Conservation (phyloP, 2,113 vertebrate genomes). For the Heterotilapia buettikoferi region DNA sequence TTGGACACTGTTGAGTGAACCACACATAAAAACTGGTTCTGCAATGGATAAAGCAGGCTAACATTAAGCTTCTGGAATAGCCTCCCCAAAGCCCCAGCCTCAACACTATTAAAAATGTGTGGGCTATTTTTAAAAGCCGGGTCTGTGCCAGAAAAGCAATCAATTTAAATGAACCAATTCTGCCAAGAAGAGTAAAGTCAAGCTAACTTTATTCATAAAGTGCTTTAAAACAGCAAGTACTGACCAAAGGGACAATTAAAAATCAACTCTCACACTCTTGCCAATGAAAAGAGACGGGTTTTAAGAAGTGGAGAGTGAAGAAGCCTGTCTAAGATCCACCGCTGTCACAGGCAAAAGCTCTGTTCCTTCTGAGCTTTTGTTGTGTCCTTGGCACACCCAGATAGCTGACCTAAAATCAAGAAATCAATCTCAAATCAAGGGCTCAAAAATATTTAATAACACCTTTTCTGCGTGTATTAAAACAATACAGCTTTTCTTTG, state of each 20-base stretch:
- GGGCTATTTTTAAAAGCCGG: not conserved
- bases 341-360: not conserved
- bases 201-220: not conserved
- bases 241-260: not conserved
- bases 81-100: not conserved
- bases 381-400: not conserved
- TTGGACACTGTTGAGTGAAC: not conserved
- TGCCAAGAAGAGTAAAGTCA: not conserved
- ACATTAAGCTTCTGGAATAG: not conserved
- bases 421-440: not conserved
- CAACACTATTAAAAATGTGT: not conserved
- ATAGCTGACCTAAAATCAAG: not conserved
- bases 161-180: not conserved
- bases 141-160: not conserved
- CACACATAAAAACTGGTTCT: not conserved
- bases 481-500: not conserved
- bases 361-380: not conserved
- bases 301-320: not conserved
- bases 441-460: not conserved
- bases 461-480: not conserved
- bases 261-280: not conserved
- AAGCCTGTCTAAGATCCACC: not conserved
- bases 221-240: not conserved
- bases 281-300: not conserved
- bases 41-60: not conserved